A percentile compares a stretch with the other conserved stretches of the same genome.
Conservation (phyloP, 2,113 vertebrate species). For the Pampusana beccarii region DNA sequence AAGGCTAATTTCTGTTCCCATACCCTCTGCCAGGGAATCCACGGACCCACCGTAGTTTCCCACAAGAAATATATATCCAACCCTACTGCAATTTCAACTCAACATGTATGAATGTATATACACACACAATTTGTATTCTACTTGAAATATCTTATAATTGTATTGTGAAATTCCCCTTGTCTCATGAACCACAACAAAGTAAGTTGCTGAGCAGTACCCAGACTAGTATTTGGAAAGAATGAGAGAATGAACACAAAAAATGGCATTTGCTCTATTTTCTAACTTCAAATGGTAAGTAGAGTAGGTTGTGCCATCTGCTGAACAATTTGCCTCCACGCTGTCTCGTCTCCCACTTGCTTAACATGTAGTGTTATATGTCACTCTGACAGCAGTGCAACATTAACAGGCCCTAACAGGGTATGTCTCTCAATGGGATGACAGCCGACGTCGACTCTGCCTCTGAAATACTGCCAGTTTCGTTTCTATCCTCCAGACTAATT, state of each 20-base stretch:
- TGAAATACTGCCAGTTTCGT: slow-evolving; percentile 41
- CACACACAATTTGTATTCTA: neutral
- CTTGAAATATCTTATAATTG: neutral
- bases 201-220: neutral
- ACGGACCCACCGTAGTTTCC: no score
- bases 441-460: slow-evolving; percentile 19
- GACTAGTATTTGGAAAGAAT: neutral
- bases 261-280: neutral
- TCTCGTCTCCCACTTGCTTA: slow-evolving; percentile 39
- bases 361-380: slow-evolving; percentile 22
- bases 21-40: no score
- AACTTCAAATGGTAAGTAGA: slow-evolving; percentile 31
- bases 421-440: slow-evolving; percentile 19
- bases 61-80: neutral
- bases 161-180: neutral
- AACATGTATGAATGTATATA: neutral
- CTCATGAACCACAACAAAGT: neutral
- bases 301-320: slow-evolving; percentile 54
- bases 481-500: slow-evolving; percentile 38
- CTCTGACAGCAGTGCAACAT: slow-evolving; percentile 58
- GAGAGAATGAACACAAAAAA: neutral
- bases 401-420: slow-evolving; percentile 41
- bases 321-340: slow-evolving; percentile 33
- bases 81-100: neutral
- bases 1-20: no score